Conservation (phyloP, 2,888 invertebrate genomes). For the Pseudococcus jackbeardsleyi region DNA sequence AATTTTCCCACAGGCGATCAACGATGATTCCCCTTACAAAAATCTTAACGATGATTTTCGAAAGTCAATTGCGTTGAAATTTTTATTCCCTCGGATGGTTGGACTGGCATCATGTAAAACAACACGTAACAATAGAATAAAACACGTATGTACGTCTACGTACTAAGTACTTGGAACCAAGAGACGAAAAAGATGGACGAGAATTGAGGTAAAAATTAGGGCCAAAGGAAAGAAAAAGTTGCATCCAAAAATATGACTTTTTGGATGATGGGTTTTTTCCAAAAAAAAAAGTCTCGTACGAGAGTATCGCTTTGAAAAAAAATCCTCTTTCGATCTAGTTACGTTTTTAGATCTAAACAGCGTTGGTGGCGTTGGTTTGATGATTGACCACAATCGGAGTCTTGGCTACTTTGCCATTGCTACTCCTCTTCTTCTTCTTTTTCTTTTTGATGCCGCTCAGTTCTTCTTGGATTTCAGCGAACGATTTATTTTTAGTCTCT, state of each 20-base stretch:
- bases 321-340: neutral
- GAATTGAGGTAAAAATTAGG: neutral
- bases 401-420: conserved; percentile 51
- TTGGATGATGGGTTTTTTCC: no score
- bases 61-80: neutral
- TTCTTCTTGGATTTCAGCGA: conserved; percentile 66
- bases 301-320: neutral
- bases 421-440: conserved; percentile 33
- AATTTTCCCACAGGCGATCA: neutral
- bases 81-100: neutral
- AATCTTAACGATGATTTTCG: neutral
- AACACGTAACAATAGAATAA: conserved; percentile 1
- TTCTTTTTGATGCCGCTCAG: conserved; percentile 65
- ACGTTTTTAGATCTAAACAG: conserved; percentile 17
- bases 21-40: neutral
- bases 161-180: neutral
- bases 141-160: neutral
- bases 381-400: conserved; percentile 60
- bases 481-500: conserved; percentile 66
- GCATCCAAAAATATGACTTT: no score
- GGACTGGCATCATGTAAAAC: neutral
- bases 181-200: neutral
- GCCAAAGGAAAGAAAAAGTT: neutral
- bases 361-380: conserved; percentile 58
- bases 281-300: no score